These are phyloP conservation scores for Cabera pusaria DNA, from an alignment of 2,888 invertebrate genomes.

Conservation along the genomic window DNA sequence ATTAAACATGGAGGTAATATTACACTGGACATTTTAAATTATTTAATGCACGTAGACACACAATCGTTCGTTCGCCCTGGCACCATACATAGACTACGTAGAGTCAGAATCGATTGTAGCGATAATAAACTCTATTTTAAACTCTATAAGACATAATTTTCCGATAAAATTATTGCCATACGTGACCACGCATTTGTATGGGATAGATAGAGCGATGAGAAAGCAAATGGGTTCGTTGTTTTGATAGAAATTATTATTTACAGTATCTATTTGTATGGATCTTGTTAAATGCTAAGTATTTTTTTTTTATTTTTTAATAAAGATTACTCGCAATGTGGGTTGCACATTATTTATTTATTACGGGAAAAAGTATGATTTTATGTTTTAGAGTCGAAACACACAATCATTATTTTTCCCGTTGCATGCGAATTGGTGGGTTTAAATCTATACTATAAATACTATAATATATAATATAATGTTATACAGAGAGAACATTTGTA, in stretches of 20 bases:
- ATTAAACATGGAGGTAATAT: slow-evolving; percentile 30
- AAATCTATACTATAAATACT: too few species aligned
- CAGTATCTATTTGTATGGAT: too few species aligned
- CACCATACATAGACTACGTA: slow-evolving; percentile 34
- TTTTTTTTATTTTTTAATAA: too few species aligned
- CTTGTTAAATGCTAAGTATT: too few species aligned
- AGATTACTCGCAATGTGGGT: too few species aligned
- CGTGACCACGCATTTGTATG: slow-evolving; percentile 47
- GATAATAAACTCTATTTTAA: slow-evolving; percentile 16
- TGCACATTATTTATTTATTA: too few species aligned
- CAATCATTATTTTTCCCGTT: too few species aligned
- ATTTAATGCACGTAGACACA: slow-evolving; percentile 57
- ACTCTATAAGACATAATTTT: slow-evolving; percentile 14
- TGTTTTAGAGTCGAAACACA: too few species aligned
- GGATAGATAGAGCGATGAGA: slow-evolving; percentile 40
- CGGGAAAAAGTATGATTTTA: too few species aligned
- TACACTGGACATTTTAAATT: slow-evolving; percentile 39
- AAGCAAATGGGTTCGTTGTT: slow-evolving; percentile 44
- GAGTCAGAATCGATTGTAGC: slow-evolving; percentile 29
- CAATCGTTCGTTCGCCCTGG: slow-evolving; percentile 63
- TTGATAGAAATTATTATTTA: slow-evolving; percentile 29
- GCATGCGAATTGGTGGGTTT: too few species aligned
- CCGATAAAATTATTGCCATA: slow-evolving; percentile 26
- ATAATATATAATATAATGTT: too few species aligned
- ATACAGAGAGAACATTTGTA: too few species aligned